Evolutionary conservation across 2,888 invertebrate species (phyloP).

Genomic region (Subacronicta megacephala): DNA sequence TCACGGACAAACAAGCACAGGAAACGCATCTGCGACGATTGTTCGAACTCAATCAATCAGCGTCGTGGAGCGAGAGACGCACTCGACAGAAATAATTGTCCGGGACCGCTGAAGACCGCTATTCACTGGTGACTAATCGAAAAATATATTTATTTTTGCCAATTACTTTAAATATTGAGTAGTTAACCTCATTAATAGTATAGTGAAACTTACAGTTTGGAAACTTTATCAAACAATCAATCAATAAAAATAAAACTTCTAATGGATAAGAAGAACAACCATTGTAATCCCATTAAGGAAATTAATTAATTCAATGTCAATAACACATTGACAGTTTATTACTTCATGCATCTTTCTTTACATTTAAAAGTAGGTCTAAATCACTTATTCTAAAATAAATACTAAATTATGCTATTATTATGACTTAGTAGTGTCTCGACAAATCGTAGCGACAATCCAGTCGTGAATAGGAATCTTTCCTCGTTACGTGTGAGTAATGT

Average conservation of each 20-base stretch:
- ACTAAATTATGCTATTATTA: not conserved
- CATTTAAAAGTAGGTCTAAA: too few species aligned
- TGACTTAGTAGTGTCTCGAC: not conserved
- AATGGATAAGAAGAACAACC: too few species aligned
- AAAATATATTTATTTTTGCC: not conserved
- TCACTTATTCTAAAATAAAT: not conserved
- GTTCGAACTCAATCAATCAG: constrained; percentile 37
- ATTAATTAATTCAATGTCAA: too few species aligned
- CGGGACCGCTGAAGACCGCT: constrained; percentile 9
- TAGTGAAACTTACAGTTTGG: too few species aligned
- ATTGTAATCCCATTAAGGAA: too few species aligned
- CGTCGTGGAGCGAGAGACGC: constrained; percentile 16
- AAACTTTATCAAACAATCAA: too few species aligned
- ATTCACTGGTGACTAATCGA: constrained; percentile 14
- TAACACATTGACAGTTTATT: too few species aligned
- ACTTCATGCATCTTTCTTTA: too few species aligned
- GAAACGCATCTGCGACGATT: constrained; percentile 9
- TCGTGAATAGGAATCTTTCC: constrained; percentile 37
- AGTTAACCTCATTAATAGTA: too few species aligned
- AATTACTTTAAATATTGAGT: too few species aligned
- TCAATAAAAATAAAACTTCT: too few species aligned
- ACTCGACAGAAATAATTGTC: constrained; percentile 39
- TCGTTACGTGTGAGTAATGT: constrained; percentile 49
- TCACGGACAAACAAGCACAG: constrained; percentile 15
- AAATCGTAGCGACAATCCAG: constrained; percentile 15